phyloP scores from a whole-genome alignment of 2,113 vertebrate genomes.

The Eulemur macaco region DNA sequence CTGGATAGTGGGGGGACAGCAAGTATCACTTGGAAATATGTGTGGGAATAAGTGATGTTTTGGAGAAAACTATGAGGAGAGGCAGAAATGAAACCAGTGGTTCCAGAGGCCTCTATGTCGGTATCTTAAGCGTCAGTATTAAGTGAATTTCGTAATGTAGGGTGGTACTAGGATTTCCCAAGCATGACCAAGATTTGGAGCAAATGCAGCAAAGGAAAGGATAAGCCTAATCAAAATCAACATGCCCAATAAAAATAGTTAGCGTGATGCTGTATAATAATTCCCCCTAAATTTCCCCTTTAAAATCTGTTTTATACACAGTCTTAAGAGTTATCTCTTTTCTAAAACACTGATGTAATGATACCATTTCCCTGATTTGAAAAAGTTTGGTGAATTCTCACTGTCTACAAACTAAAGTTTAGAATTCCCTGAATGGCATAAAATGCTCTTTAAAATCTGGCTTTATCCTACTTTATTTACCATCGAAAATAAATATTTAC shows the following conservation, averaged over 20 bases:
- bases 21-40: background rate
- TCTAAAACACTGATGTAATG: background rate
- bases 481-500: background rate
- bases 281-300: background rate
- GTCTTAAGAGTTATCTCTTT: background rate
- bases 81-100: background rate
- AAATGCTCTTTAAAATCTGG: slow-evolving; percentile 8
- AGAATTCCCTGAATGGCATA: background rate
- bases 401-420: background rate
- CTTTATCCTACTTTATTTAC: background rate
- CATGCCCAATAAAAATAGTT: background rate
- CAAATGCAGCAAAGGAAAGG: background rate
- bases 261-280: background rate
- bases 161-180: background rate
- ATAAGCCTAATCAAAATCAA: background rate
- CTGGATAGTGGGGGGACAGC: background rate
- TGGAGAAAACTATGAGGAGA: background rate
- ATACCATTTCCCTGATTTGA: slow-evolving; percentile 30
- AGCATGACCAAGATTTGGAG: slow-evolving; percentile 17
- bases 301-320: background rate
- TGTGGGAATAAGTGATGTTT: background rate
- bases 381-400: background rate
- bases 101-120: background rate
- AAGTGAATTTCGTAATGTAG: background rate
- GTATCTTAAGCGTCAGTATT: background rate